Base-by-base conservation (phyloP, 2,797 vertebrate genomes). In the Molothrus ater region DNA sequence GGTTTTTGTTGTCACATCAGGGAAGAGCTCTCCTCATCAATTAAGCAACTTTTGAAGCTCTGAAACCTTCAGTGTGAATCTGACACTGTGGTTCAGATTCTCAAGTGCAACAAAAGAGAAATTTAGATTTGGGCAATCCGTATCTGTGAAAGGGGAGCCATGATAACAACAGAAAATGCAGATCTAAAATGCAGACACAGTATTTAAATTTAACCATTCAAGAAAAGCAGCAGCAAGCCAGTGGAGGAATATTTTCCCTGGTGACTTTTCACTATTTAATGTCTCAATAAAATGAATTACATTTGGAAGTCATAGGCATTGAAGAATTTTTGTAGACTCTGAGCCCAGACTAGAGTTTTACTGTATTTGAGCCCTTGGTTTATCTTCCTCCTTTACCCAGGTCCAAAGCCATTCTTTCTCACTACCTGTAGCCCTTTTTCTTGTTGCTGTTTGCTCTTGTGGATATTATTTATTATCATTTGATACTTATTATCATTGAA, bases 391-490 rank as follows among this genome's bases (percentile, higher is more conserved):
- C 21, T 72, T 80, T 29, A 69, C 8, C 26, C 20, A 47, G 18
- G 20, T 53, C 47, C 63, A 75, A 36, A 93, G 50, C 24, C 29
- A 74, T 47, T 31, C 19, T 76, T 3, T 32, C 9, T 80, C 31
- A 13, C 66, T 72, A 43, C 31, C 32, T 42, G 42, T 11, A 81
- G 61, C 51, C 79, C 7, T 89, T 76, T 85, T 85, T 54, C 40
- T 36, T 80, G 38, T 54, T 87, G 47, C 51, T 70, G 69, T 54
- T 89, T 17, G 3, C 32, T 93, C 86, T 72, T 57, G 78, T 56
- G 72, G 34, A 28, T 94, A 74, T 66, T 74, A 75, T 53, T 91
- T 95, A 69, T 60, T 91, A 73, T 82, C 28, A 73, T 90, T 82
- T 21, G 51, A 26, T 74, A 63, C 53, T 91, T 95, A 63, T 63